Base-by-base conservation (phyloP, 2,113 vertebrate genomes). In the Mobula hypostoma region DNA sequence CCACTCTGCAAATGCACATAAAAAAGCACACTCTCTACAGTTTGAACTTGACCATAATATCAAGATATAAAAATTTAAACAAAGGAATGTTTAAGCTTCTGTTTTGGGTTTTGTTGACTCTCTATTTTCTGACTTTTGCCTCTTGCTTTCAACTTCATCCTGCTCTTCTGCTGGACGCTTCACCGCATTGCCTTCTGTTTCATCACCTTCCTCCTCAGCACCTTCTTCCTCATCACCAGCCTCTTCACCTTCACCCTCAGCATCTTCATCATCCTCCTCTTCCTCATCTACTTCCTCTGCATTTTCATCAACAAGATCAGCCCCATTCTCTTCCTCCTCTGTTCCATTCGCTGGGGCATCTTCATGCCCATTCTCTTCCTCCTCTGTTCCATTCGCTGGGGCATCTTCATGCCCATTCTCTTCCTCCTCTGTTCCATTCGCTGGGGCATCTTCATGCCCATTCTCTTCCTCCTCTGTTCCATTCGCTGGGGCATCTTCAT, bases 401-500 rank as follows among this genome's bases (percentile, higher is more conserved):
- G 97, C 96, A 94, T 97, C 97, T 94, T 94, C 97, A 94, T 95
- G 96, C 95, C 95, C 96, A 80, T 96, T 96, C 95, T 97, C 96
- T 85, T 95, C 95, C 68, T 94, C 94, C 77, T 95, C 94, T 94
- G 95, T 94, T 83, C 95, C 87, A 32, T 95, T 94, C 95, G 97
- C 97, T 96, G 7, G 9, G 6, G 56, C 83, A 68, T 3, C 14
- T 8, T 32, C 83, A 94, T 92, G 97, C 97, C 96, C 96, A 98
- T 97, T 97, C 95, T 98, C 97, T 94, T 98, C 97, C 95, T 97
- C 97, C 97, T 97, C 97, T 94, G 95, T 95, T 94, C 95, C 96
- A 96, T 97, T 98, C 94, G 97, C 96, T 96, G 97, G 97, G 96
- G 97, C 96, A 94, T 97, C 97, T 94, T 94, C 97, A 94, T 95